Evolutionary conservation across 2,888 invertebrate genomes (phyloP).

Genomic region (Drosophila cognata): DNA sequence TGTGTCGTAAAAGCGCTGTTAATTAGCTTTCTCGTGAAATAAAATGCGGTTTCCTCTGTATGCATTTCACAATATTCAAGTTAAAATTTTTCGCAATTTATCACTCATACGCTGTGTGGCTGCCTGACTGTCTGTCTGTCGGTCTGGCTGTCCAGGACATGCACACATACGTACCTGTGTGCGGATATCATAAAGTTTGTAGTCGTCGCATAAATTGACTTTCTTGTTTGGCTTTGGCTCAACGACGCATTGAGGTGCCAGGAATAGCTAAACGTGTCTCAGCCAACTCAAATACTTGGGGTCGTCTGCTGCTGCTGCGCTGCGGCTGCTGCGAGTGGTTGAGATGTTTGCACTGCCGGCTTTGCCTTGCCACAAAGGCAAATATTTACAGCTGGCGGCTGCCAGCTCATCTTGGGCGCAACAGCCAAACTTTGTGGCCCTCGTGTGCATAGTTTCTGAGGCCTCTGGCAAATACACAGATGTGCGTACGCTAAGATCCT

Average conservation of each 20-base stretch:
- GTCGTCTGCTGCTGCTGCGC: background rate
- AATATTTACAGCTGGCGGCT: constrained; percentile 60
- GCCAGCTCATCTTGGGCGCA: constrained; percentile 4
- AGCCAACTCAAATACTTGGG: constrained; percentile 21
- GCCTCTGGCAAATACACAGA: constrained; percentile 26
- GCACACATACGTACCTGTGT: background rate
- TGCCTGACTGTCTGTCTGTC: background rate
- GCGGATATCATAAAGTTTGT: constrained; percentile 21
- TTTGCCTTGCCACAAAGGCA: constrained; percentile 67
- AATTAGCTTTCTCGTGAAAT: constrained; percentile 50
- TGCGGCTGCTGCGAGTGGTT: constrained; percentile 29
- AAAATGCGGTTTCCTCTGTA: constrained; percentile 50
- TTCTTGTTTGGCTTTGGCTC: constrained; percentile 28
- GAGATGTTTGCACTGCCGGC: constrained; percentile 63
- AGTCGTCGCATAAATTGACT: constrained; percentile 53
- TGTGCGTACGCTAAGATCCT: constrained; percentile 63
- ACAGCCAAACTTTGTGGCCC: constrained; percentile 53
- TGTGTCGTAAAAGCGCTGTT: constrained; percentile 53
- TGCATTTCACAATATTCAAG: constrained; percentile 44
- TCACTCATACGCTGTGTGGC: constrained; percentile 29
- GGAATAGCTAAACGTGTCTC: constrained; percentile 39
- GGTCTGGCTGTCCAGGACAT: background rate
- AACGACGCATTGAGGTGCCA: constrained; percentile 44
- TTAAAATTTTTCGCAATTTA: constrained; percentile 37
- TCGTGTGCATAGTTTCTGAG: constrained; percentile 60